phyloP scores from a whole-genome alignment of 2,888 invertebrate genomes.

The Norana najaformis region DNA sequence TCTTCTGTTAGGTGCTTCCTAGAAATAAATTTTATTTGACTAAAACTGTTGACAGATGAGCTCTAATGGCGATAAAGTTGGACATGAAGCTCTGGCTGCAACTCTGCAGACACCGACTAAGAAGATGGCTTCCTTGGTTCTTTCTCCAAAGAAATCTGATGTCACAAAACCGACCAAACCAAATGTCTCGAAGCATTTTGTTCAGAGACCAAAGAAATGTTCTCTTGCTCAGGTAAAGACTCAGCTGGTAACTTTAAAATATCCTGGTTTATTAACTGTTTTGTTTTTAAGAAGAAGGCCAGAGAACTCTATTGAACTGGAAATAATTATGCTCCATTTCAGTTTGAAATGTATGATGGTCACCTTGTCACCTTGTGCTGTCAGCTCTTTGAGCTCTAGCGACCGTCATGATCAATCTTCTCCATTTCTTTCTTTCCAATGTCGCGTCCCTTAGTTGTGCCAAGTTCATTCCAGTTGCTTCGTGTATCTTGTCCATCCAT shows the following conservation, averaged over 20 bases:
- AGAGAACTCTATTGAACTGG: not conserved
- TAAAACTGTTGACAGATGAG: not conserved
- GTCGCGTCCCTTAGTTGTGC: too few species aligned
- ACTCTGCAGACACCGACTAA: not conserved
- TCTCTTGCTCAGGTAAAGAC: constrained; percentile 53
- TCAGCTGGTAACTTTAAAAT: not conserved
- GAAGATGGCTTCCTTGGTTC: constrained; percentile 1
- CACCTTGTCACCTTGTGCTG: too few species aligned
- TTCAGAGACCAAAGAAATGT: constrained; percentile 49
- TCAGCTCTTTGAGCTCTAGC: too few species aligned
- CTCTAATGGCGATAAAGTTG: not conserved
- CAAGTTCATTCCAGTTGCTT: too few species aligned
- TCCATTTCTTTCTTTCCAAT: too few species aligned
- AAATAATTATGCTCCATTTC: not conserved
- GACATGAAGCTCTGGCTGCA: not conserved
- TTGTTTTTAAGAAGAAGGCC: not conserved
- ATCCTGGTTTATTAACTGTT: not conserved
- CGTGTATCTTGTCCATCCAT: too few species aligned
- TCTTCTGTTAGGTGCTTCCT: not conserved
- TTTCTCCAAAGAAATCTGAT: constrained; percentile 9
- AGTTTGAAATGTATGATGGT: not conserved
- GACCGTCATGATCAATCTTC: too few species aligned
- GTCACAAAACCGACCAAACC: constrained; percentile 29
- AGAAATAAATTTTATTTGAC: not conserved
- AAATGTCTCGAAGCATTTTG: constrained; percentile 50